Evolutionary conservation across 2,113 vertebrate species (phyloP), one percentile per base, ranked within the genome.

Genomic region (Dryoscopus gambensis): DNA sequence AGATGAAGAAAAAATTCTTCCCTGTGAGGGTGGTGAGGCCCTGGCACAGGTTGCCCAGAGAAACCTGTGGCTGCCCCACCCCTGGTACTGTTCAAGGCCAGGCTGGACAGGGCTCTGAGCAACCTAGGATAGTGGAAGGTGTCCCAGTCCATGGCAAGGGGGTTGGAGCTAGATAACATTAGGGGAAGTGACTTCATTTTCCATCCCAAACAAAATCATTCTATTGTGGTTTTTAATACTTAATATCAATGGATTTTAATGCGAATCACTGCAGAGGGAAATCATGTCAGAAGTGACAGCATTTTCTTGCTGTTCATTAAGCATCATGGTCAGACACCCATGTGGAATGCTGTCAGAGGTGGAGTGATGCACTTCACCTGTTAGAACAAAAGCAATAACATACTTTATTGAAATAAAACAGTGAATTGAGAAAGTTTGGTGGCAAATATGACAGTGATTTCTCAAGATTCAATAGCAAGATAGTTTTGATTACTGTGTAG

Each of bases 101-200:
- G 30, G 14, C 10, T 62, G 55, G 20, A 47, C 3, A 7, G 11
- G 11, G 25, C 3, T 69, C 7, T 40, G 20, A 62, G 5, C 3
- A 31, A 9, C 7, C 16, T 27, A 10, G 55, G 2, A 0, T 15
- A 40, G 25, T 31, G n/a, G 20, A 68, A 53, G 13, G 2, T 40
- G 10, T 27, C 20, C 14, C 25, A 62, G 24, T 8, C 11, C 9
- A 7, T 15, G 13, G 9, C 20, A n/a, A 14, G 1, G 25, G 5
- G 1, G 1, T 13, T 62, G 40, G 17, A 55, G 9, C 2, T 47
- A 10, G 28, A 42, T 15, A 8, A 4, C 9, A 21, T 16, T 7
- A 47, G 2, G 3, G 2, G 6, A 52, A 46, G 23, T 7, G 10
- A 27, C 17, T 46, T 75, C 21, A 17, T 13, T 31, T 12, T 23